Conservation (phyloP, 2,888 invertebrate genomes). For the Beris chalybata region DNA sequence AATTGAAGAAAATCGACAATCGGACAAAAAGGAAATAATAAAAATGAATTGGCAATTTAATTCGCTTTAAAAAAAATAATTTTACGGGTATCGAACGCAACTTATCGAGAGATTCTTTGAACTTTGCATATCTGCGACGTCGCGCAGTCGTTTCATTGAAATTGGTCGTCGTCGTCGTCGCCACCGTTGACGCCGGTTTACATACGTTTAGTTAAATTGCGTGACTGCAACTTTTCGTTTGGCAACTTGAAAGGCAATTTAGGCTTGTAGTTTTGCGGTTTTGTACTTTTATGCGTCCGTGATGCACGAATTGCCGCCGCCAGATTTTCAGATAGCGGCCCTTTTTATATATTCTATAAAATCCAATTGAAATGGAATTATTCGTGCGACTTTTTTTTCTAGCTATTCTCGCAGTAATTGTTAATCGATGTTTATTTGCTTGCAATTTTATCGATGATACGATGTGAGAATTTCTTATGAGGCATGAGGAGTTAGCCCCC, state of each 20-base stretch:
- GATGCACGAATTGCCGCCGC: constrained; percentile 5
- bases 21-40: no score
- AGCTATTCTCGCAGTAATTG: not conserved
- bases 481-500: no score
- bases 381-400: not conserved
- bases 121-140: no score
- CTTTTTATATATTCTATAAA: not conserved
- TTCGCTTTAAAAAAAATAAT: no score
- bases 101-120: no score
- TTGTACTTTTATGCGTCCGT: constrained; percentile 5
- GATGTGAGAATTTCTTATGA: no score
- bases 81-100: no score
- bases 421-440: not conserved
- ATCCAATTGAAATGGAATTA: not conserved
- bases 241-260: not conserved
- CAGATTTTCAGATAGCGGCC: constrained; percentile 6
- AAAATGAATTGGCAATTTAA: no score
- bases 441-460: not conserved
- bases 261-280: not conserved
- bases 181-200: not conserved
- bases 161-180: not conserved
- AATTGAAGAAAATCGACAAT: no score
- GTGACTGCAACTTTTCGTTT: constrained; percentile 16
- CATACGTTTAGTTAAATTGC: not conserved
- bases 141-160: not conserved